phyloP scores from a whole-genome alignment of 2,888 invertebrate genomes.

The Acronicta aceris region DNA sequence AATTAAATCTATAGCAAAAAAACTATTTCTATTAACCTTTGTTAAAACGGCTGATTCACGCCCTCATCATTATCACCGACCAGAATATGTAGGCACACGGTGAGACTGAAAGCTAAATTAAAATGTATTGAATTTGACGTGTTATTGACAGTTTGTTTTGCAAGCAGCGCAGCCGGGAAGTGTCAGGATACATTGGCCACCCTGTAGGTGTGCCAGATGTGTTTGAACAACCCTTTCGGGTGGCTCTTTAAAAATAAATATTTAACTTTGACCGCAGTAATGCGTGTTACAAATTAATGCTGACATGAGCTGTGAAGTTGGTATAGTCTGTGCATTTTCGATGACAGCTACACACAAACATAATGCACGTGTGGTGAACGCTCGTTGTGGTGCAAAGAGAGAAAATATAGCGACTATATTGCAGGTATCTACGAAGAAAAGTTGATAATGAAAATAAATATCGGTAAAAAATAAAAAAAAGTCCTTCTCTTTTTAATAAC shows the following conservation, averaged over 20 bases:
- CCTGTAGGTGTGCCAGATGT: constrained; percentile 47
- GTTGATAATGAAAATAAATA: no score
- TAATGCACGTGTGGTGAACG: constrained; percentile 59
- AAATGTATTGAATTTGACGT: not conserved
- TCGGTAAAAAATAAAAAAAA: no score
- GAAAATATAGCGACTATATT: constrained; percentile 11
- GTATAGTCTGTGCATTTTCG: constrained; percentile 68
- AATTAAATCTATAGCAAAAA: constrained; percentile 15
- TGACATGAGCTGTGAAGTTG: constrained; percentile 53
- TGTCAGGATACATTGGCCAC: constrained; percentile 8
- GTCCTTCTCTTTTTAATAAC: no score
- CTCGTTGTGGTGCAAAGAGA: constrained; percentile 28
- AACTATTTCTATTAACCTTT: constrained; percentile 5
- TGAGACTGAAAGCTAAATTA: not conserved
- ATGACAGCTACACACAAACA: constrained; percentile 77
- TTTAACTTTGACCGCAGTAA: constrained; percentile 66
- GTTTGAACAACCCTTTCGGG: constrained; percentile 44
- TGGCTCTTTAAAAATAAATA: constrained; percentile 71
- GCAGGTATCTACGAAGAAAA: no score
- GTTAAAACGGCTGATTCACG: constrained; percentile 44
- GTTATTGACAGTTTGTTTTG: not conserved
- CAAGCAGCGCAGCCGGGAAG: not conserved
- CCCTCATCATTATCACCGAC: constrained; percentile 40
- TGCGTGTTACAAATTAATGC: constrained; percentile 67
- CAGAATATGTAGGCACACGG: constrained; percentile 13